Evolutionary conservation across 2,888 invertebrate genomes (phyloP), one percentile per base, ranked within the genome.

Genomic region (Adela reaumurella): DNA sequence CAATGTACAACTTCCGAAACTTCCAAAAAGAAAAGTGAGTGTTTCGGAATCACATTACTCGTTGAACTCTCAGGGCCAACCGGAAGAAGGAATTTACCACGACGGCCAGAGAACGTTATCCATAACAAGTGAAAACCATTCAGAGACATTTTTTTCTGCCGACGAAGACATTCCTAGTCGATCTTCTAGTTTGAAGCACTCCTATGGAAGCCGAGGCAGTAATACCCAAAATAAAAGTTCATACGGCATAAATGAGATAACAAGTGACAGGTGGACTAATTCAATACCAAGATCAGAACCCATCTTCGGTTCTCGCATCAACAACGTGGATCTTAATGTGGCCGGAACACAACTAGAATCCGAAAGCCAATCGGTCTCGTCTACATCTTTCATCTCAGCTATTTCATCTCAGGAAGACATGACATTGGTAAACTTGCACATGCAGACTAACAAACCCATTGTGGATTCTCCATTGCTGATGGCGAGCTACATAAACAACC

Each of bases 351-450:
- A 73, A 46, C 74, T 87, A 0, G 90, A 90, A 14, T 90, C 90
- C 0, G 92, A 91, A 60, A 88, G 87, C 20, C 88, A 87, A 41
- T 92, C 91, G 1, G 83, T 92, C 17, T 92, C 92, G 1, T 91
- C 90, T 19, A 91, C 88, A 1, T 92, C 92, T 1, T 92, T 92
- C 58, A 92, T 90, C 57, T 95, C 94, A 0, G 95, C 94, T 2
- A 88, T 93, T 55, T 95, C 93, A 1, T 95, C 94, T 11, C 94
- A 94, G 66, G 94, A 95, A 70, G 94, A 94, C 63, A 87, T 93
- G 69, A 93, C 93, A 0, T 70, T 94, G 49, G 93, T 97, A 0
- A 95, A 97, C 70, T 81, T 97, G 16, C 95, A 96, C 61, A 92
- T 94, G 86, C 97, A 97, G 76, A 89, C 94, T 19, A 93, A 93